These are phyloP conservation scores for Barnardius zonarius DNA, from an alignment of 2,113 vertebrate species.

Conservation along the genomic window DNA sequence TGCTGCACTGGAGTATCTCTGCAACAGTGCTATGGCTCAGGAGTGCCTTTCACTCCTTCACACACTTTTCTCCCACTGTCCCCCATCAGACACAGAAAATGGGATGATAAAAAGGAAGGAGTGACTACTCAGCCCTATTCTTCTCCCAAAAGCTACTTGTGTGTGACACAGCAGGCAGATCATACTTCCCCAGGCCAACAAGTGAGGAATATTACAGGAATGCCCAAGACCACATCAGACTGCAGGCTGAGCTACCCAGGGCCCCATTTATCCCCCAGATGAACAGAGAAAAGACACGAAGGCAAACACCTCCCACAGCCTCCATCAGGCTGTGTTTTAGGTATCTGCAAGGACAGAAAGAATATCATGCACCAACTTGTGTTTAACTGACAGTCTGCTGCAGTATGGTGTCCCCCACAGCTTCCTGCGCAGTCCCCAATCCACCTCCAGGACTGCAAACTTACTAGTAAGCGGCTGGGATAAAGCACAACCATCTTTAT, in stretches of 20 bases:
- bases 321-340: background rate
- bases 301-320: background rate
- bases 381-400: background rate
- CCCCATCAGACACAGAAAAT: background rate
- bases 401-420: background rate
- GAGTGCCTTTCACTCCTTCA: background rate
- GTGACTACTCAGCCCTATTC: background rate
- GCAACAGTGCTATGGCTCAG: background rate
- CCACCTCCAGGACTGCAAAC: background rate
- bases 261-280: background rate
- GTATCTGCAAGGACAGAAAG: background rate
- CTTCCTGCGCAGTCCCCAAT: background rate
- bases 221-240: background rate
- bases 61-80: background rate
- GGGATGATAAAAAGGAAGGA: slow-evolving; percentile 4
- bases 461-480: background rate
- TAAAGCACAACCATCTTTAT: background rate
- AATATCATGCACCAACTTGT: background rate
- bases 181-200: background rate
- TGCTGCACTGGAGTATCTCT: background rate
- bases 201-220: background rate
- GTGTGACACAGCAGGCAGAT: background rate
- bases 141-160: background rate
- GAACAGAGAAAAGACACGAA: background rate
- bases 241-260: background rate